These are phyloP conservation scores for Pandion haliaetus DNA, from an alignment of 2,113 vertebrate species.

Conservation along the genomic window DNA sequence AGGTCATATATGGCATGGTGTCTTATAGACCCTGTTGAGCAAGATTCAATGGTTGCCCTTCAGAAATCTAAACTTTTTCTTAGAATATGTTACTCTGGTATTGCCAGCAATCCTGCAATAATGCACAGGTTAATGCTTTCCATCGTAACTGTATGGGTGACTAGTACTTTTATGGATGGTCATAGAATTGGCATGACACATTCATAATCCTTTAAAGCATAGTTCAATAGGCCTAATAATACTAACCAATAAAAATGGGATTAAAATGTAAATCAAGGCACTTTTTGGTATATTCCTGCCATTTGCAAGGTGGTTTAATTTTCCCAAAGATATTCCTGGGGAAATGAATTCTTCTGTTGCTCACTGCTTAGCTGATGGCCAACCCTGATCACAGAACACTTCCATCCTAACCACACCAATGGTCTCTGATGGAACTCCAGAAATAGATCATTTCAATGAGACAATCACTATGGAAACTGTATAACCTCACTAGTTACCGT, in stretches of 20 bases:
- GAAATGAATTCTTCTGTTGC: background rate
- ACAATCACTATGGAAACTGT: constrained; percentile 59
- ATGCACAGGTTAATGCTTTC: background rate
- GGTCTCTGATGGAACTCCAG: constrained; percentile 44
- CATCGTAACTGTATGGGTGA: background rate
- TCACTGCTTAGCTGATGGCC: background rate
- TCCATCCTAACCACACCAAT: background rate
- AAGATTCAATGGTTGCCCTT: background rate
- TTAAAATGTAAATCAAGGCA: background rate
- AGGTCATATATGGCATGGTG: background rate
- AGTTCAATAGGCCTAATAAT: background rate
- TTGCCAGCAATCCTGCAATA: background rate
- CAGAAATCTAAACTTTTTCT: background rate
- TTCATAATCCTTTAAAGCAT: background rate
- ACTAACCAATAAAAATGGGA: background rate
- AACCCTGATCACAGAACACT: background rate
- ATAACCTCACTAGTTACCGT: background rate
- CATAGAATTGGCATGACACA: background rate
- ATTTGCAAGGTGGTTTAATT: background rate
- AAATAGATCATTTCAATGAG: constrained; percentile 33
- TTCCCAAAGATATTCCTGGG: background rate
- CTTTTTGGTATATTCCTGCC: background rate
- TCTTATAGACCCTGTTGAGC: background rate
- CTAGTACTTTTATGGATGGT: background rate
- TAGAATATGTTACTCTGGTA: background rate